Conservation (phyloP, 2,113 vertebrate genomes). For the Electrona antarctica region DNA sequence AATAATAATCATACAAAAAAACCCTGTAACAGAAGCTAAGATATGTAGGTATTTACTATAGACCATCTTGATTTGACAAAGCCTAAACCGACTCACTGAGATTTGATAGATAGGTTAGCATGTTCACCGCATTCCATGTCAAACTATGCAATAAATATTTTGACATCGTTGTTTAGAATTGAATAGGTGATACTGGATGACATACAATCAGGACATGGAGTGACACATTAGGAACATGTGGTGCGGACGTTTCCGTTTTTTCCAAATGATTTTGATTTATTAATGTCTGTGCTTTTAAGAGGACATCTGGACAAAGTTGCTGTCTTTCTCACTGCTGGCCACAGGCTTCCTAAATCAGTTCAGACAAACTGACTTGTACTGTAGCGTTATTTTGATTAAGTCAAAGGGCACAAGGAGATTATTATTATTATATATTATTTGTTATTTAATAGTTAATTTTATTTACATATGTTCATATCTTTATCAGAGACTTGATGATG, state of each 20-base stretch:
- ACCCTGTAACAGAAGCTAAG: conserved; percentile 75
- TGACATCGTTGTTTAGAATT: conserved; percentile 57
- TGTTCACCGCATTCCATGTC: conserved; percentile 53
- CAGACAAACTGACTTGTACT: conserved; percentile 13
- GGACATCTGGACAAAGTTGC: conserved; percentile 9
- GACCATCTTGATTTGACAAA: conserved; percentile 55
- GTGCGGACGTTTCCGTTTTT: conserved; percentile 31
- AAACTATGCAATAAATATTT: conserved; percentile 55
- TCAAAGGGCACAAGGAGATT: conserved; percentile 20
- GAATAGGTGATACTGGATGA: conserved; percentile 50
- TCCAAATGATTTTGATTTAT: conserved; percentile 27
- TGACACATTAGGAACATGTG: conserved; percentile 30
- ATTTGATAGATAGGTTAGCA: conserved; percentile 44
- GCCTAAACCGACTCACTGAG: conserved; percentile 66
- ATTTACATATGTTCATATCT: conserved; percentile 73
- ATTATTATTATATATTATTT: conserved; percentile 28
- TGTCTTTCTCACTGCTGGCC: neutral
- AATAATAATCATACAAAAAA: conserved; percentile 61
- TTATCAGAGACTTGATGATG: conserved; percentile 52
- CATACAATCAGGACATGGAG: conserved; percentile 43
- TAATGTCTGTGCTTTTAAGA: conserved; percentile 50
- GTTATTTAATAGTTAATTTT: conserved; percentile 47
- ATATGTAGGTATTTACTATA: conserved; percentile 66
- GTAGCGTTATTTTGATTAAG: conserved; percentile 5
- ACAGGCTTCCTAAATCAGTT: conserved; percentile 9